Evolutionary conservation across 2,888 invertebrate genomes (phyloP), one percentile per base, ranked within the genome.

Genomic region (Steinernema scapterisci): DNA sequence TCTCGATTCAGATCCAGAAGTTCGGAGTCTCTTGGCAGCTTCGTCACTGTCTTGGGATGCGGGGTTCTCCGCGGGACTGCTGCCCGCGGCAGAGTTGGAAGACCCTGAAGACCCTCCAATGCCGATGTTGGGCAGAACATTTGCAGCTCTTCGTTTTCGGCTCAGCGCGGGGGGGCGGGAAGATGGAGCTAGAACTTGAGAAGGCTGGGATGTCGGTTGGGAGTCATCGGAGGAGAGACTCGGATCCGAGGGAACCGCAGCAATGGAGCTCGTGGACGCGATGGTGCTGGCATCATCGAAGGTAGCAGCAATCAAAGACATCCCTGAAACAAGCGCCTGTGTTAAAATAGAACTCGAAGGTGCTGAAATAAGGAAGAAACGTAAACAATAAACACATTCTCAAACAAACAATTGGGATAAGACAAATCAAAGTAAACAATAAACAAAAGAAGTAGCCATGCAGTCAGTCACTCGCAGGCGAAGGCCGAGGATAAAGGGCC

Each of bases 221-320:
- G 63, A 63, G 31, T 38, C 63, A 31, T 63, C 38, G 63, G 63
- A 16, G 63, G 63, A 63, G 31, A 38, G 63, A 25, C 16, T 27
- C 27, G 38, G n/a, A 11, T 63, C 63, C 31, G 63, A 31, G 52
- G 52, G 11, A 5, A 48, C n/a, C 48, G 48, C 5, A 6, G 11
- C 54, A 27, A 31, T 13, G 31, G 63, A 63, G 27, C 63, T 63
- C 38, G 63, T 63, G 27, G 63, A 63, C 63, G 63, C 63, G 31
- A 63, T 16, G 63, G 19, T 19, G 63, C 21, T 54, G 54, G 21
- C 54, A 54, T 54, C 54, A 23, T 27, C 63, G 31, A 63, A 31
- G 63, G 1, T 63, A 38, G 38, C n/a, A 27, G 25, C 63, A 31
- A 63, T 63, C 63, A 54, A 25, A 19, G 54, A 54, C 54, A 63